A percentile compares a stretch with the other conserved stretches of the same genome.
Conservation (phyloP, 2,888 invertebrate genomes). For the Molanna angustata region DNA sequence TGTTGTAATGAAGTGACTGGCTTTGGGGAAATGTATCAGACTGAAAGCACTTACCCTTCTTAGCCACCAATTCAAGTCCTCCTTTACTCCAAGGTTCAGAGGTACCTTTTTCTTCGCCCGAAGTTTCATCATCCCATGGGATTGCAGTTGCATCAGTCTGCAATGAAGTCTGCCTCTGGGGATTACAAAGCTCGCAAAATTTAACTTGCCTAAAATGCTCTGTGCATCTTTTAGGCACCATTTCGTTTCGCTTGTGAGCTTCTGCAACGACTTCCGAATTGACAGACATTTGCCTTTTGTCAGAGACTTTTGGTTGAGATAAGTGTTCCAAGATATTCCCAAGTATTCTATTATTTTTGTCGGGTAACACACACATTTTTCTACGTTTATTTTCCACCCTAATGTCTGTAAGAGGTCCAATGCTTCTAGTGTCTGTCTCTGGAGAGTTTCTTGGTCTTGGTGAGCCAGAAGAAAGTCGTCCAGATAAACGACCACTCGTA, state of each 20-base stretch:
- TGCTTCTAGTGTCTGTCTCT: slow-evolving; percentile 4
- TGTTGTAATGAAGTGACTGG: neutral
- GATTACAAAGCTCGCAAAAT: slow-evolving; percentile 6
- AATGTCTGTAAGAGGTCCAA: slow-evolving; percentile 3
- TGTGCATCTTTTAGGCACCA: slow-evolving; percentile 2
- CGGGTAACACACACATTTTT: neutral
- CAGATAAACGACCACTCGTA: slow-evolving; percentile 4
- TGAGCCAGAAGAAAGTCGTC: slow-evolving; percentile 18
- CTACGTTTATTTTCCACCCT: neutral
- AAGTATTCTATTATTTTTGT: neutral
- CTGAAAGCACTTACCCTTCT: neutral
- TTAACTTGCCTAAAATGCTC: neutral
- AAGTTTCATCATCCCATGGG: neutral
- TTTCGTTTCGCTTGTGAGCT: neutral
- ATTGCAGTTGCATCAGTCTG: neutral
- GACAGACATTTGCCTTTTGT: neutral
- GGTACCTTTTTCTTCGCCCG: neutral
- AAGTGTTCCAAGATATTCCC: slow-evolving; percentile 1
- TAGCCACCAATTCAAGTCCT: slow-evolving; percentile 1
- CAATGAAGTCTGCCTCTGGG: slow-evolving; percentile 8
- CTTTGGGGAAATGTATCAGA: neutral
- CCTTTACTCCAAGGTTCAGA: neutral
- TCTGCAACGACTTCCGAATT: neutral
- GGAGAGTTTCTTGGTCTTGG: slow-evolving; percentile 6
- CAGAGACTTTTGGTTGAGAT: neutral